A percentile compares a stretch with the other conserved stretches of the same genome.
These are phyloP conservation scores for Cylindroiulus punctatus DNA, from an alignment of 2,888 invertebrate species.

Conservation along the genomic window DNA sequence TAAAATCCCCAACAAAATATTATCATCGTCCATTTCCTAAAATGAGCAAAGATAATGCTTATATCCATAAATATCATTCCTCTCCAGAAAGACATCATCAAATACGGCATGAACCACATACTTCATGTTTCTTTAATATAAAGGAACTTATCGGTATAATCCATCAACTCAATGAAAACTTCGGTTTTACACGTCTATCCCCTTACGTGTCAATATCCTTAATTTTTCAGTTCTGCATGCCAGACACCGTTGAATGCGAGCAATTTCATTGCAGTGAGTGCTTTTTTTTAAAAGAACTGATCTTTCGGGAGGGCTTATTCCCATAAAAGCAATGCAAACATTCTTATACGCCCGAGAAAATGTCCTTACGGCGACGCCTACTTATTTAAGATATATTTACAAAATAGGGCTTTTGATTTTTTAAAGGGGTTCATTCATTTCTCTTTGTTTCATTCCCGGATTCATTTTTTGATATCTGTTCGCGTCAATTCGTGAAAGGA, in stretches of 20 bases:
- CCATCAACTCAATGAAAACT: background rate
- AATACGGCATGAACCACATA: too few species aligned
- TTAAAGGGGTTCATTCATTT: background rate
- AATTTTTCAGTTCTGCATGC: background rate
- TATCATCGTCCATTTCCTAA: background rate
- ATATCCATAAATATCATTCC: too few species aligned
- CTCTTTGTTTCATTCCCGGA: background rate
- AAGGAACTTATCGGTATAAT: too few species aligned
- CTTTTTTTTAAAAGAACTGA: background rate
- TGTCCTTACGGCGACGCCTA: background rate
- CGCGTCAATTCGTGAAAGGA: conserved; percentile 34
- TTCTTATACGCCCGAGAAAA: background rate
- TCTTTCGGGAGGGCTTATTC: background rate
- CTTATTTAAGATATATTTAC: conserved; percentile 21
- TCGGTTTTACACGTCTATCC: too few species aligned
- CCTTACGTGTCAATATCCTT: background rate
- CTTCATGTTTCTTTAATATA: too few species aligned
- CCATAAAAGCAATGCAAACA: background rate
- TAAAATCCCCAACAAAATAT: background rate
- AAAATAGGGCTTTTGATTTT: background rate
- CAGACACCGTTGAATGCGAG: background rate
- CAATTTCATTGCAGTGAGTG: background rate
- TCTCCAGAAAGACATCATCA: background rate
- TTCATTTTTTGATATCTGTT: conserved; percentile 24
- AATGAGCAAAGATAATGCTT: background rate